phyloP scores from a whole-genome alignment of 2,797 vertebrate genomes.

The Hirundo rustica region DNA sequence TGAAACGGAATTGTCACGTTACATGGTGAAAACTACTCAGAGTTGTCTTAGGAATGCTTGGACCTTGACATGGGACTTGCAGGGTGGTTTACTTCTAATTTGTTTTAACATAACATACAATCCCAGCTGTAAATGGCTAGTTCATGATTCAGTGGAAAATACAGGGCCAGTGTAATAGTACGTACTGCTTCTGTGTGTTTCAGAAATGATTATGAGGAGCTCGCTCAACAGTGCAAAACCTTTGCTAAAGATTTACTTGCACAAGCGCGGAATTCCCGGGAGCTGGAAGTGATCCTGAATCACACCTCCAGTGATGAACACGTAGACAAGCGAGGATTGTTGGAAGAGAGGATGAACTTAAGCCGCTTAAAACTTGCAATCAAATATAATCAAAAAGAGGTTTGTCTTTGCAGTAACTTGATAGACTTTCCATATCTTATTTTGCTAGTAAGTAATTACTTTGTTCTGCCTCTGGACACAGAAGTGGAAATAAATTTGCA shows the following conservation, averaged over 20 bases:
- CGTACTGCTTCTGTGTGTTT: slow-evolving; percentile 18
- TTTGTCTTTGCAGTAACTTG: slow-evolving; percentile 61
- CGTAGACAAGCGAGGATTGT: slow-evolving; percentile 89
- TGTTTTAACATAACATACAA: not conserved
- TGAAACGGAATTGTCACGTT: not conserved
- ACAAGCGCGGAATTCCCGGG: slow-evolving; percentile 96
- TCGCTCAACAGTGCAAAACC: slow-evolving; percentile 97
- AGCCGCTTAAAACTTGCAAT: slow-evolving; percentile 97
- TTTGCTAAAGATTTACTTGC: slow-evolving; percentile 98
- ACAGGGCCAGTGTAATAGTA: not conserved
- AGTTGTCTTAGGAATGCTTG: not conserved
- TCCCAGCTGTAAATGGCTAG: not conserved
- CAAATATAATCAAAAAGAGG: slow-evolving; percentile 99
- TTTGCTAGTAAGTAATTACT: not conserved
- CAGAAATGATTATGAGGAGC: slow-evolving; percentile 97
- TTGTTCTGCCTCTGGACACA: not conserved
- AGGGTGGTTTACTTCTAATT: not conserved
- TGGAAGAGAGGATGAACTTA: slow-evolving; percentile 98
- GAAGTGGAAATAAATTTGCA: not conserved
- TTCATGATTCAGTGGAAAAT: not conserved
- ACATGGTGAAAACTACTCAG: not conserved
- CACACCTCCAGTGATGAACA: slow-evolving; percentile 94
- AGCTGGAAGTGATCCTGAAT: slow-evolving; percentile 97
- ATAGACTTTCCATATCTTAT: not conserved
- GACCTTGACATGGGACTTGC: not conserved